Evolutionary conservation across 1,140 invertebrate species (phyloP).

Genomic region (Zaprionus inermis): DNA sequence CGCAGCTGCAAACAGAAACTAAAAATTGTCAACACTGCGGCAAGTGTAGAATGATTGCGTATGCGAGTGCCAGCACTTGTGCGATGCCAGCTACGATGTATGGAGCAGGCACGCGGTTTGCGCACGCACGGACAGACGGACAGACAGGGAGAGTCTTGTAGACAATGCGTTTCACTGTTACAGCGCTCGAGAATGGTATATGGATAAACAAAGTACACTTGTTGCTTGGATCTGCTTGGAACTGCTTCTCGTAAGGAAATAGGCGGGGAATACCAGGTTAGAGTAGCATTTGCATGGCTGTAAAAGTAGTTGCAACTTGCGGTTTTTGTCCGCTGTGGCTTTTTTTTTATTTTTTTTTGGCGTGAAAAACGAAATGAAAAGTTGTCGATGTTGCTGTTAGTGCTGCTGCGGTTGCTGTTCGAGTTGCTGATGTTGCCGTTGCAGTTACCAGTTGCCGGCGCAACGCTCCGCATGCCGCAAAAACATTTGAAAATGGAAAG

Average conservation of each 20-base stretch:
- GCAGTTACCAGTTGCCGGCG: constrained; percentile 46
- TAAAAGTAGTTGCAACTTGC: constrained; percentile 48
- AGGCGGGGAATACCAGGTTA: neutral
- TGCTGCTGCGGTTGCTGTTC: constrained; percentile 1
- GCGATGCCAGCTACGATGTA: neutral
- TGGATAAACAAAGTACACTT: neutral
- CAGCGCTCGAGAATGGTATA: neutral
- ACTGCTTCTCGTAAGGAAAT: neutral
- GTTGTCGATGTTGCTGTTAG: constrained; percentile 64
- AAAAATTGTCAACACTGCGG: constrained; percentile 74
- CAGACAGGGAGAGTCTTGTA: neutral
- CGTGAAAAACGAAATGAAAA: constrained; percentile 80
- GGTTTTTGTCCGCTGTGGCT: constrained; percentile 48
- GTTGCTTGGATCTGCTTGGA: neutral
- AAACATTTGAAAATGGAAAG: constrained; percentile 80
- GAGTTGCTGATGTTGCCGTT: constrained; percentile 29
- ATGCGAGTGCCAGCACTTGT: neutral
- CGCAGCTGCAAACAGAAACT: constrained; percentile 16
- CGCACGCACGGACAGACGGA: neutral
- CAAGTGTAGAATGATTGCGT: constrained; percentile 19
- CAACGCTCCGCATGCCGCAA: constrained; percentile 52
- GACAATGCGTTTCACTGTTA: constrained; percentile 2
- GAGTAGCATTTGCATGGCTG: constrained; percentile 19
- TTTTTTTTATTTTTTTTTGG: constrained; percentile 55
- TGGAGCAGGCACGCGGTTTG: neutral